Base-by-base conservation (phyloP, 2,888 invertebrate genomes). In the Anagyrus pseudococci region DNA sequence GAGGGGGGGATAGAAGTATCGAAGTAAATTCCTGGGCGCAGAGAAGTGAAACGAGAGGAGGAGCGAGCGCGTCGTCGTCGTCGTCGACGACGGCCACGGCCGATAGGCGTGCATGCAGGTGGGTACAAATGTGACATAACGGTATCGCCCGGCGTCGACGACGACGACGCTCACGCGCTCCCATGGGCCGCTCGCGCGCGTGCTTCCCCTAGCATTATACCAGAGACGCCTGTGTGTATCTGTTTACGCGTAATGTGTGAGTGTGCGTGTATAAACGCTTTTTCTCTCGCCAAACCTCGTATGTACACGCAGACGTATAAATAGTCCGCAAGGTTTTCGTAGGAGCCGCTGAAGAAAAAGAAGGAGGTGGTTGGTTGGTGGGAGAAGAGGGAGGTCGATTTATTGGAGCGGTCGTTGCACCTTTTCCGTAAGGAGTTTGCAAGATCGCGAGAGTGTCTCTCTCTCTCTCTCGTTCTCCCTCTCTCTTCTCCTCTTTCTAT, bases 331-430 rank as follows among this genome's bases (percentile, higher is more conserved):
- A n/a, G n/a, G 43, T 46, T 56, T 46, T 22, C 25, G 55, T 25
- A 15, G 58, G 49, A 65, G 69, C 60, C 61, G 67, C 64, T 22
- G 54, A 48, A 58, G 40, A 29, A 19, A 26, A 52, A 44, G 52
- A 33, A 22, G 19, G 44, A 29, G 58, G 37, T n/a, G n/a, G n/a
- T n/a, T n/a, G n/a, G n/a, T n/a, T n/a, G n/a, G 50, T 22, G 41
- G 2, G 46, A 33, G 17, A 20, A 62, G 71, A 66, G 60, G 60
- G 52, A 54, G 58, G 37, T 61, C 68, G 71, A 75, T 78, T 79
- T 79, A 79, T 80, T 77, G 77, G 78, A 78, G 76, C 78, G 78
- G 79, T 78, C 79, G 75, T 77, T 80, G 79, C 78, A 77, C 79
- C 72, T 66, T 20, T 23, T 20, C 2, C 19, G 29, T 26, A 33